Base-by-base conservation (phyloP, 2,797 vertebrate genomes). In the Euphonia xanthogaster region DNA sequence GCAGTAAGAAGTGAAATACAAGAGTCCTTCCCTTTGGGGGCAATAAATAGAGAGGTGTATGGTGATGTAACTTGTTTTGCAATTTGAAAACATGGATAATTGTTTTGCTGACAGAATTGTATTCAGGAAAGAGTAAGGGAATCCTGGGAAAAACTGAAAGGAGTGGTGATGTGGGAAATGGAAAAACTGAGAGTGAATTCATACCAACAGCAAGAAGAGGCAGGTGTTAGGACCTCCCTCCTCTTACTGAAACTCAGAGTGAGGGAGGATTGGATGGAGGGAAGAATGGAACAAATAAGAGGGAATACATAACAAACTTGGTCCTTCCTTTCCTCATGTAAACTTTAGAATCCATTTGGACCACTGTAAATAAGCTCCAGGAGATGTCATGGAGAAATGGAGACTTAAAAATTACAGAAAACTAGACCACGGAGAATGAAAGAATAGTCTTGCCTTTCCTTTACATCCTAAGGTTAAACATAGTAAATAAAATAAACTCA, bases 41-140 rank as follows among this genome's bases (percentile, higher is more conserved):
- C 40, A 77, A 12, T 91, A 88, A 90, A 84, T 18, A n/a, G 55
- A 68, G 73, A 92, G 60, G 21, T 81, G 58, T 70, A 30, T 71
- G 72, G 50, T 79, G 68, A 91, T 71, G 48, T 87, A 74, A 89
- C 72, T 78, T 85, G 53, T 61, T 93, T 48, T 76, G 57, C 62
- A 72, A 35, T 60, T 42, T 73, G 68, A 61, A 87, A 93, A 88
- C 31, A 35, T 1, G 8, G 45, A 22, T 90, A 83, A 94, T 71
- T 76, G 53, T 76, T 95, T 58, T 86, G 63, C 57, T 95, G 93
- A 83, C 87, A 80, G 72, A 66, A 77, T 75, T 92, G 74, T 77
- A 61, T 53, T 91, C 75, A 77, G 70, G 62, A 68, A 90, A 70
- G 74, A 50, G 27, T 57, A 58, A 65, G 63, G 54, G 86, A 55